Evolutionary conservation across 2,113 vertebrate species (phyloP).

Genomic region (Caloenas nicobarica): DNA sequence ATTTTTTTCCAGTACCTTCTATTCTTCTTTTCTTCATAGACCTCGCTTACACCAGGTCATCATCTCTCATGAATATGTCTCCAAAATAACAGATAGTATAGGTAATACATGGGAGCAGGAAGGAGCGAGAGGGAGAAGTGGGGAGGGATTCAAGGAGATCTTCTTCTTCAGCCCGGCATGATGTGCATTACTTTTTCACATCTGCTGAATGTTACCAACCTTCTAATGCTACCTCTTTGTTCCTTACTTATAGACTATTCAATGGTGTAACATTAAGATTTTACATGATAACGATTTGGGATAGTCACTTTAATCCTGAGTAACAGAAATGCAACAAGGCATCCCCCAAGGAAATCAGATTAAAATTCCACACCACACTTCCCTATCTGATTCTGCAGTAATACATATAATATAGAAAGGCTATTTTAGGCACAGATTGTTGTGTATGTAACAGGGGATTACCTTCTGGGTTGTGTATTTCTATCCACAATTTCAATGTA

Average conservation of each 20-base stretch:
- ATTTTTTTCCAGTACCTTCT: background rate
- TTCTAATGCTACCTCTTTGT: background rate
- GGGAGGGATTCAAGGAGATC: background rate
- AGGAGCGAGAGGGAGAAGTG: background rate
- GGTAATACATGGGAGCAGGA: background rate
- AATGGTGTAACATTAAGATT: background rate
- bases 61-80: background rate
- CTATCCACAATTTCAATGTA: background rate
- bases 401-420: background rate
- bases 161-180: background rate
- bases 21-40: background rate
- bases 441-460: background rate
- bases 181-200: background rate
- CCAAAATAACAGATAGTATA: background rate
- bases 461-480: background rate
- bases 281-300: background rate
- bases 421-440: background rate
- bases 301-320: background rate
- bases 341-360: background rate
- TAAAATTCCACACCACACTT: background rate
- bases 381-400: background rate
- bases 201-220: background rate
- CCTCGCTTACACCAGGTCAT: background rate
- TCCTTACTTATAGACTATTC: background rate
- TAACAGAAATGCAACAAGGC: background rate